Evolutionary conservation across 2,888 invertebrate species (phyloP), one percentile per base, ranked within the genome.

Genomic region (Tuta absoluta): DNA sequence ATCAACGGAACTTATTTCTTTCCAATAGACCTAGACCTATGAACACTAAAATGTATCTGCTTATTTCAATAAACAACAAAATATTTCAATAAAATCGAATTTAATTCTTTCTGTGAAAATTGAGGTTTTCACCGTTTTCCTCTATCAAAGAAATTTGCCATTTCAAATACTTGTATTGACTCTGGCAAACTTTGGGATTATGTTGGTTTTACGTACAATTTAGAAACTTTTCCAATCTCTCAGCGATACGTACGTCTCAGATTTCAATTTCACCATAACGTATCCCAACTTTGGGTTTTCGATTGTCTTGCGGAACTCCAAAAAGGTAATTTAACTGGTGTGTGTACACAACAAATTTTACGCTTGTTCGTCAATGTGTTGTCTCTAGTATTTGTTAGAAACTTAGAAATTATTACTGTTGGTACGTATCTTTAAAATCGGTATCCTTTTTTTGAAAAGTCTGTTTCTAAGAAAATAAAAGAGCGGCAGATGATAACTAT

Each of bases 291-390:
- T 48, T 0, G 41, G 57, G 57, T n/a, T 53, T 53, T 62, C 21
- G 53, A 33, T 57, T 63, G 19, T 63, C 56, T 61, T 61, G 28
- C 65, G 71, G 77, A 75, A 73, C 79, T 75, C 80, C 70, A 75
- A 78, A 73, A 68, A 60, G 69, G 53, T 53, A 62, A 62, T 58
- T 73, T 72, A 64, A 72, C 73, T 74, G 72, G 74, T 70, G 73
- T 79, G 76, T 82, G 75, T 78, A 77, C 77, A 72, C 68, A 75
- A 78, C 73, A 74, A 80, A 83, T 82, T 81, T 79, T 76, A 83
- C 78, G 80, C 79, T 79, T 75, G 77, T 75, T 74, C 76, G 75
- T 78, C 77, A 78, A 81, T 79, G 78, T 77, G 75, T 75, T 80
- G 77, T 78, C 77, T 74, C 45, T 21, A 73, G 76, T 81, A 77